Percentiles rank a stretch among this genome's conserved stretches.
These are phyloP conservation scores for Morinoia aosen DNA, from an alignment of 2,888 invertebrate genomes.

Conservation along the genomic window DNA sequence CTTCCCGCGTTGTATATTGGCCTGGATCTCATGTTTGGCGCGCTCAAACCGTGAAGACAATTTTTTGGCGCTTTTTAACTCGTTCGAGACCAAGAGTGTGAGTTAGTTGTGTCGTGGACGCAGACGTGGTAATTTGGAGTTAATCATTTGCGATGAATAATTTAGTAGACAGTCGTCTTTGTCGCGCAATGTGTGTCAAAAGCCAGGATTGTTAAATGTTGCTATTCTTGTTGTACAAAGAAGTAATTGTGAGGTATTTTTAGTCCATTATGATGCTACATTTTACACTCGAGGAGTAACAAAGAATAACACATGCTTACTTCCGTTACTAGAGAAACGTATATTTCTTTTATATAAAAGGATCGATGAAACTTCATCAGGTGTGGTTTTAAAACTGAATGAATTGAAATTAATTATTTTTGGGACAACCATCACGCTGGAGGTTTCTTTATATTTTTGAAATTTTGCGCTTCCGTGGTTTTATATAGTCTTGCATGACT, in stretches of 20 bases:
- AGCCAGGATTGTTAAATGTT: background rate
- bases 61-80: background rate
- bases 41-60: background rate
- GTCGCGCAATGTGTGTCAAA: background rate
- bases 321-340: too few species aligned
- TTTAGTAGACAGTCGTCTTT: background rate
- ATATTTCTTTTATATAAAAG: too few species aligned
- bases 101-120: background rate
- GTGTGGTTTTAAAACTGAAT: too few species aligned
- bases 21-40: background rate
- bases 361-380: too few species aligned
- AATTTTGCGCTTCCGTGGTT: too few species aligned
- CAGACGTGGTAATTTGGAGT: background rate
- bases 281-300: background rate
- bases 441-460: too few species aligned
- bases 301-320: too few species aligned
- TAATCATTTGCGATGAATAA: background rate
- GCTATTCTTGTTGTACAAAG: background rate
- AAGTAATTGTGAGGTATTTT: background rate
- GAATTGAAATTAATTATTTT: too few species aligned
- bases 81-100: background rate
- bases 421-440: too few species aligned
- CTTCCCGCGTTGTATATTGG: background rate
- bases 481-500: too few species aligned
- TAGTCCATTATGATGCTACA: background rate